Evolutionary conservation across 2,113 vertebrate species (phyloP), one percentile per base, ranked within the genome.

Genomic region (Macroglossus sobrinus): DNA sequence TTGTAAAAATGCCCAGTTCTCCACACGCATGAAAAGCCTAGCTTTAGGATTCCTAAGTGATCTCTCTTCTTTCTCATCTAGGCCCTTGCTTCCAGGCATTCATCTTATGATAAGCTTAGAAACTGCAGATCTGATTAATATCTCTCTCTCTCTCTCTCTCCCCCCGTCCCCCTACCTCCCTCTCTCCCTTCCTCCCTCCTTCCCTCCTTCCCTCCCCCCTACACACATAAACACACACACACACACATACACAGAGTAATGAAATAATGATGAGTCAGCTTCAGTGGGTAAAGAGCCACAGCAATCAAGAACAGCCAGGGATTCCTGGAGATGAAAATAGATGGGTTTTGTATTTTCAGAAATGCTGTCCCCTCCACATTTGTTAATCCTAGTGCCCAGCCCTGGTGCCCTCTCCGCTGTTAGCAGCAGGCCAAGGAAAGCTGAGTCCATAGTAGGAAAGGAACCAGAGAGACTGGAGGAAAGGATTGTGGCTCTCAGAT

Each of bases 51-150:
- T 80, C 15, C 63, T 40, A 33, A 91, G 11, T 53, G 69, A 24
- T 72, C 24, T 2, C 15, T 28, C 47, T 82, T 38, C 28, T 40
- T 26, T 78, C n/a, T 88, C 66, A 21, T 38, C n/a, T 71, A 82
- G 38, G 14, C 40, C 84, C 5, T 76, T 69, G 30, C 74, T 63
- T 92, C 50, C 57, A 45, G 66, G 40, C 15, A 40, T 75, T 71
- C 38, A 35, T 40, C 24, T 84, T 57, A 21, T 15, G 24, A 79
- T 53, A 13, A 33, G 71, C 45, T 82, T 94, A 64, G 69, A 66
- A 89, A 86, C 81, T 66, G 28, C 75, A 90, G 16, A 92, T 78
- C 47, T 86, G 38, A 72, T 50, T 86, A n/a, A 72, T 50, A 14
- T 13, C 47, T 50, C 43, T 43, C 43, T 43, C 43, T 43, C 43